Evolutionary conservation across 2,797 vertebrate species (phyloP), one percentile per base, ranked within the genome.

Genomic region (Fistularia tabacaria): DNA sequence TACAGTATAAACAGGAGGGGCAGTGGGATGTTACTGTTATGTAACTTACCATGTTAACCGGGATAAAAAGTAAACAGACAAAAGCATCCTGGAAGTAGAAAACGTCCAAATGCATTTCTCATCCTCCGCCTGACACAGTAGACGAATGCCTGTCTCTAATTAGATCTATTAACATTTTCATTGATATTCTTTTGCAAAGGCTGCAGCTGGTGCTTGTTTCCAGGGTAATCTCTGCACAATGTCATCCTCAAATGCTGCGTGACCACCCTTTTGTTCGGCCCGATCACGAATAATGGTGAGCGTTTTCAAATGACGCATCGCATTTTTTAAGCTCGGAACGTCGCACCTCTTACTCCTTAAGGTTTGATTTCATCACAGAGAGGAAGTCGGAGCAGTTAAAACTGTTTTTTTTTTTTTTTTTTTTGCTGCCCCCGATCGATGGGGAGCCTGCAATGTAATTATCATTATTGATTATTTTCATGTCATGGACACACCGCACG

Each of bases 361-460:
- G 38, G 0, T 37, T 66, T 74, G 57, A 15, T 62, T 71, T 65
- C 58, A 68, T 54, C 25, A 25, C 43, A 56, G 46, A 38, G 42
- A 58, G 43, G 49, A 49, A 54, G 72, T 76, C 55, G 36, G 62
- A 52, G 64, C 74, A 75, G 52, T 25, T 45, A 52, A 59, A 25
- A 25, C 25, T 25, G 25, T 25, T 25, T 25, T 25, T 25, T 25
- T 25, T 25, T 25, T 25, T 51, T 46, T 43, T 64, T 42, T 53
- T 76, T 71, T 64, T 74, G 68, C 69, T 75, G 74, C 57, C 42
- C 42, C 59, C 49, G 25, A 57, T 81, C 70, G 73, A 72, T 79
- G 72, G 57, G 50, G 66, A 68, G 61, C 65, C 64, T 59, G 58
- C 4, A 43, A 63, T 51, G 65, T 66, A 69, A 54, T 74, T 58